Conservation (phyloP, 2,797 vertebrate genomes). For the Oophaga sylvatica region DNA sequence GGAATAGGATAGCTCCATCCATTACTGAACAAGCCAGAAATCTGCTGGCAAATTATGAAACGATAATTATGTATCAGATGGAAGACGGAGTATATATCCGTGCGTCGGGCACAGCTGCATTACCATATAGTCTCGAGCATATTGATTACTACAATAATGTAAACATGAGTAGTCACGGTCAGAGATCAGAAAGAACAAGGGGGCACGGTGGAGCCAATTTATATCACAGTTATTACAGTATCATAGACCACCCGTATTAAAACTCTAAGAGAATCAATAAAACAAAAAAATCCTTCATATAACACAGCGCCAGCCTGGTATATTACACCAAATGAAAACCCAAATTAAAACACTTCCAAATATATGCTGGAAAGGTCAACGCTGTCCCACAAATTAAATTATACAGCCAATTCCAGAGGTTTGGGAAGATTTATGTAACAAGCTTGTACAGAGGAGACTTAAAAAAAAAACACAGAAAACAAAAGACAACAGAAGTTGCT, state of each 20-base stretch:
- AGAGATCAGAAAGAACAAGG: neutral
- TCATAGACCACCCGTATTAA: neutral
- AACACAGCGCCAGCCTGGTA: neutral
- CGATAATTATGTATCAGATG: conserved; percentile 52
- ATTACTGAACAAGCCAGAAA: conserved; percentile 73
- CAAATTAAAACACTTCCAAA: neutral
- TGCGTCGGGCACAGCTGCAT: conserved; percentile 50
- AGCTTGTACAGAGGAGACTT: neutral
- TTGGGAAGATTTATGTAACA: neutral
- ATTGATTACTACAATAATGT: conserved; percentile 27
- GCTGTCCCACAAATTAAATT: neutral
- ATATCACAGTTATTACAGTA: neutral
- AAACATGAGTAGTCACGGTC: conserved; percentile 23
- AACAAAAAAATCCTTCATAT: neutral
- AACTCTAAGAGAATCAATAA: neutral
- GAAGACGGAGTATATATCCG: conserved; percentile 32
- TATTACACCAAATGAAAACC: neutral
- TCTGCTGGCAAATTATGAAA: conserved; percentile 75
- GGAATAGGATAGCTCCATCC: conserved; percentile 71
- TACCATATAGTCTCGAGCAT: conserved; percentile 10
- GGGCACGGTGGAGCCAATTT: neutral
- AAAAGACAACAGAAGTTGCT: conserved; percentile 5
- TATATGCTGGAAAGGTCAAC: neutral
- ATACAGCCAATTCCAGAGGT: neutral
- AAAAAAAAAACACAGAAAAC: neutral